Base-by-base conservation (phyloP, 35 echinoderm and acorn worm genomes). In the Apostichopus parvimensis region DNA sequence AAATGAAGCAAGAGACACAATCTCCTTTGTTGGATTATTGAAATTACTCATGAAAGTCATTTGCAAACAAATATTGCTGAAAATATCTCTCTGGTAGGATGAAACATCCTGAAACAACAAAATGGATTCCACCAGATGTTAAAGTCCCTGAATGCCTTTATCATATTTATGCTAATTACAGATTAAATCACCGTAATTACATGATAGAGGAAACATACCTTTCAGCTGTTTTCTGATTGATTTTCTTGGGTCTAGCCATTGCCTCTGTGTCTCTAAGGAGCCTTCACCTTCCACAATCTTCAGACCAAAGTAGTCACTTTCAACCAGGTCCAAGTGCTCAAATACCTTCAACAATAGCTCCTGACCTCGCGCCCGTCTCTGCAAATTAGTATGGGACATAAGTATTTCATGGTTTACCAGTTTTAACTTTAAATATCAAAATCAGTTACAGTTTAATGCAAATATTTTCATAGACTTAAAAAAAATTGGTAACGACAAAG, bases 151-250 rank as follows among this genome's bases (percentile, higher is more conserved):
- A 45, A 45, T 45, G 34, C 34, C 34, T 45, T 78, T 34, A 78
- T 21, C 45, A 24, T 34, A 24, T 24, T 21, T 8, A 21, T 78
- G 77, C 21, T 78, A 78, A 78, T 78, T 21, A 78, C 22, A 34
- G 14, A 14, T 78, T 78, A 24, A 78, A 21, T 45, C 34, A 45
- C 34, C 34, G 3, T 0, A 45, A 45, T 45, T 45, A 45, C 34
- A 45, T 45, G 34, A 45, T 45, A 3, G 34, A 45, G 34, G 2
- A 45, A 45, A 45, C 5, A 93, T 60, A 98, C 96, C 92, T 98
- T 98, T 98, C 59, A 98, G 90, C 88, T 98, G 96, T 83, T 98
- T 98, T 56, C 96, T 79, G 28, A 98, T 92, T 59, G 96, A 98
- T 70, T 98, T 95, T 52, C 78, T 76, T 53, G 94, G 93, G 58